Evolutionary conservation across 2,797 vertebrate species (phyloP).

Genomic region (Syncerus caffer): DNA sequence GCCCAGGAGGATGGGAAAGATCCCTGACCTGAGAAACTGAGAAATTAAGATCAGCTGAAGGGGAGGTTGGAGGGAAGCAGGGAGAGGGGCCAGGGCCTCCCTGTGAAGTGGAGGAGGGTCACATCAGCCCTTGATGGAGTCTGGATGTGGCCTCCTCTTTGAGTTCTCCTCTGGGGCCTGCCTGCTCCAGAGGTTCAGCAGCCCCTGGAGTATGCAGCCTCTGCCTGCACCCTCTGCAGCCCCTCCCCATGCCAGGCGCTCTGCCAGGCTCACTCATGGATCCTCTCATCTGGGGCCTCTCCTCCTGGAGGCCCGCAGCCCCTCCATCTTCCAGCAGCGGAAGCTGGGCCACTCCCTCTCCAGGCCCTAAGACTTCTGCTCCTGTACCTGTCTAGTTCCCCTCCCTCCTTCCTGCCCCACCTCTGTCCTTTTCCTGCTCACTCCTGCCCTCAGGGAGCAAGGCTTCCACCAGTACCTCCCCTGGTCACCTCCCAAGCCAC

Average conservation of each 20-base stretch:
- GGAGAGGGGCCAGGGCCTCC: neutral
- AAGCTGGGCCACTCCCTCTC: neutral
- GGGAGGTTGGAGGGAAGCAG: neutral
- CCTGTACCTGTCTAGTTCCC: neutral
- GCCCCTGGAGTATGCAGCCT: accelerated
- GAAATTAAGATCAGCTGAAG: neutral
- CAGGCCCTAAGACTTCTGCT: neutral
- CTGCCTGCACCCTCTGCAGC: neutral
- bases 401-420: neutral
- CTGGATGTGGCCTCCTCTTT: neutral
- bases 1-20: neutral
- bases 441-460: neutral
- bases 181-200: neutral
- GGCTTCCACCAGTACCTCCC: neutral
- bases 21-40: neutral
- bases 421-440: neutral
- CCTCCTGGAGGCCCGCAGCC: no score
- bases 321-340: neutral
- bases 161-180: neutral
- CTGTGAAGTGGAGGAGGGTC: neutral
- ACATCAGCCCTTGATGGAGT: accelerated
- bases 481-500: neutral
- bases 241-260: accelerated
- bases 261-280: neutral
- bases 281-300: neutral